These are phyloP conservation scores for Chymomyza fuscimana DNA, from an alignment of 2,888 invertebrate species.

Conservation along the genomic window DNA sequence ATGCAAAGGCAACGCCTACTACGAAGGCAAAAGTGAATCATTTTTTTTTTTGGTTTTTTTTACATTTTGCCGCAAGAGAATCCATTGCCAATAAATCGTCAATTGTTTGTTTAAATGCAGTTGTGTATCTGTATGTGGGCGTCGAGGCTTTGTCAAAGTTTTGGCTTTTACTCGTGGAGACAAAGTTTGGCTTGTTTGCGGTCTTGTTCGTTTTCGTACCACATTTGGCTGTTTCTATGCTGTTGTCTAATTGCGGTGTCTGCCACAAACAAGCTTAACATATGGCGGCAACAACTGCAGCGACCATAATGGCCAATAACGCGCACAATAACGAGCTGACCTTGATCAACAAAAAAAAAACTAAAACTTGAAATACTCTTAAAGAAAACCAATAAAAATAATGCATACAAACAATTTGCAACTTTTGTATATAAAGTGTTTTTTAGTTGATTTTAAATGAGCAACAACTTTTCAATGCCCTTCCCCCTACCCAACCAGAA, in stretches of 20 bases:
- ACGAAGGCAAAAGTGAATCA: not conserved
- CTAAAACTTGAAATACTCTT: not conserved
- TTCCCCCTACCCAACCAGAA: constrained; percentile 39
- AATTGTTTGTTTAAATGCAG: constrained; percentile 24
- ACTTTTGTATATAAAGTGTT: constrained; percentile 44
- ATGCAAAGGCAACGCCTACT: constrained; percentile 22
- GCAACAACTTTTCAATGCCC: constrained; percentile 47
- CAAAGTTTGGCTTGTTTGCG: constrained; percentile 19
- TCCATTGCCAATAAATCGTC: constrained; percentile 53
- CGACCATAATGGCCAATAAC: not conserved
- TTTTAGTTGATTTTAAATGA: constrained; percentile 33
- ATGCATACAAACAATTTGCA: not conserved
- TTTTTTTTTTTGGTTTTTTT: not conserved
- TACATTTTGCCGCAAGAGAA: constrained; percentile 35
- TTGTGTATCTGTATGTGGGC: constrained; percentile 5
- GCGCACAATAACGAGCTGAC: constrained; percentile 36
- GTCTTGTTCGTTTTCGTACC: constrained; percentile 35
- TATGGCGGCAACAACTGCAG: not conserved
- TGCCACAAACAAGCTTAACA: constrained; percentile 24
- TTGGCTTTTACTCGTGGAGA: constrained; percentile 15
- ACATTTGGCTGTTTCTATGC: constrained; percentile 46
- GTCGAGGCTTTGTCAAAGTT: constrained; percentile 2
- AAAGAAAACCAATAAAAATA: not conserved
- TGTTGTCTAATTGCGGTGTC: constrained; percentile 60
- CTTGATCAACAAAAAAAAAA: constrained; percentile 37